Evolutionary conservation across 2,113 vertebrate genomes (phyloP), one percentile per base, ranked within the genome.

Genomic region (Catharus minimus): DNA sequence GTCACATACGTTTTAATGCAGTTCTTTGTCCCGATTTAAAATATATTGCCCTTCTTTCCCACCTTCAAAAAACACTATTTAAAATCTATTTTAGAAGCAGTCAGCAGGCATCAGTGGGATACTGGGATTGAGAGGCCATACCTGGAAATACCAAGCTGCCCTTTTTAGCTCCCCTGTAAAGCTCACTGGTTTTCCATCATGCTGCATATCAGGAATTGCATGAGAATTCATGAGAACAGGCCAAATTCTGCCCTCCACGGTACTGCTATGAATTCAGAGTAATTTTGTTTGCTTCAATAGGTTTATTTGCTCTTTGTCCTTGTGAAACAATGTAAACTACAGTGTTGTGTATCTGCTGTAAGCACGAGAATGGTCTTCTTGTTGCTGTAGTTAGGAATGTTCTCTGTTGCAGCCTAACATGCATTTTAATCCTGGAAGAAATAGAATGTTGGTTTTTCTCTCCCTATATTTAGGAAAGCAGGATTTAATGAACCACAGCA

Each of bases 401-500:
- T 75, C 79, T 88, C 46, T 88, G 3, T 41, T 71, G 39, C 52
- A 82, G 81, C 30, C 28, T 73, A 81, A 78, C 13, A 7, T 69
- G 62, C 33, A 32, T 88, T 95, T 92, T 87, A 89, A 76, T 85
- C 43, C 33, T 73, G 38, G 52, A 78, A 93, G 62, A 93, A 94
- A 46, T 10, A 57, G 78, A 86, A 86, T 58, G 33, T 38, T 72
- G 41, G 33, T 18, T n/a, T 77, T 36, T 53, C 68, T 60, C 65
- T n/a, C 56, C 23, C 66, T 86, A 14, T 73, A 74, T 92, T 89
- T 86, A 93, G 91, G 74, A 83, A 95, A 91, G 82, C 58, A 12
- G 52, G 67, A 88, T 77, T 86, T 91, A 94, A 91, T 79, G 84
- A 96, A 80, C 88, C 95, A 75, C 96, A 95, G 49, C 90, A 65